phyloP scores from a whole-genome alignment of 2,797 vertebrate species.

The Sus cebifrons region DNA sequence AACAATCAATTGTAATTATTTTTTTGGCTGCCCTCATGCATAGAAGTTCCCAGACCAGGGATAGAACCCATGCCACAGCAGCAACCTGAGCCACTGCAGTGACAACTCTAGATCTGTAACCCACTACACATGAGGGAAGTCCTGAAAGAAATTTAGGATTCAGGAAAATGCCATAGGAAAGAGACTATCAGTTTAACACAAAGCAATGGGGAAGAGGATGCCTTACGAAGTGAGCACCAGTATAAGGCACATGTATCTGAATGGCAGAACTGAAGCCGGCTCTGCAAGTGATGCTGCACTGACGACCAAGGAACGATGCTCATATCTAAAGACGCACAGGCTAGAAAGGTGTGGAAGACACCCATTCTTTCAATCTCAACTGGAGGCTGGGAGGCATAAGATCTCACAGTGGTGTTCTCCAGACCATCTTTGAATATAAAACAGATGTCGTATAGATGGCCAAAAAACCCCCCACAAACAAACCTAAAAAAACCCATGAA shows the following conservation, averaged over 20 bases:
- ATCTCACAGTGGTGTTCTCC: neutral
- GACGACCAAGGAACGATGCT: neutral
- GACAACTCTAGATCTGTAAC: too few species aligned
- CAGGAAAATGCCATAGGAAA: neutral
- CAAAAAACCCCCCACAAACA: too few species aligned
- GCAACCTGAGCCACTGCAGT: too few species aligned
- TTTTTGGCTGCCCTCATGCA: too few species aligned
- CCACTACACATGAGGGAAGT: too few species aligned
- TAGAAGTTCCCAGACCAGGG: too few species aligned
- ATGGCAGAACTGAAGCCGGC: neutral
- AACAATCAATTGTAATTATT: neutral
- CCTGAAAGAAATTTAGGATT: constrained; percentile 29
- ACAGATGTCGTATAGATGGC: neutral
- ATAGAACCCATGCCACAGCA: too few species aligned
- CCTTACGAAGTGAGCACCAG: too few species aligned
- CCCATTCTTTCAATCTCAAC: neutral
- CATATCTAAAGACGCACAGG: neutral
- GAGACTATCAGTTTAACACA: neutral
- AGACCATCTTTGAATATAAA: neutral
- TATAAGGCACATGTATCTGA: too few species aligned
- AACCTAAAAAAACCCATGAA: too few species aligned
- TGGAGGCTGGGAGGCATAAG: neutral
- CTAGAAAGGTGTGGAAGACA: neutral
- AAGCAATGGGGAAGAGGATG: neutral
- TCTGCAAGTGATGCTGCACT: neutral